Evolutionary conservation across 2,888 invertebrate genomes (phyloP), one percentile per base, ranked within the genome.

Genomic region (Conchocele bisecta): DNA sequence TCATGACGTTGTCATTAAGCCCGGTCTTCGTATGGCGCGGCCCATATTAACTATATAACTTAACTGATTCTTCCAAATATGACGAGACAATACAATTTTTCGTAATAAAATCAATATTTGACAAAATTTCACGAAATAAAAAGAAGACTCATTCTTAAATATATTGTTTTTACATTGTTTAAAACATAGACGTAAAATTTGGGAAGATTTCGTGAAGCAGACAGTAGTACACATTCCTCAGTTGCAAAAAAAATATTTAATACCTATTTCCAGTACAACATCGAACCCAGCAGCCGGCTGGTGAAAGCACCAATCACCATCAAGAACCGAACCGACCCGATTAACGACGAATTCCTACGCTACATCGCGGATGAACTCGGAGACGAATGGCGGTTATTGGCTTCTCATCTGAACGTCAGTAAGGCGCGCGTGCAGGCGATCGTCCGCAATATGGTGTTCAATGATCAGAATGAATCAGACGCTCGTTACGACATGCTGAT

Each of bases 401-500:
- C 87, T 1, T 69, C 77, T 35, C 79, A 80, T 31, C 81, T 90
- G 2, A 83, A 85, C 48, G 84, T 90, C 7, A 83, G 84, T 44
- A 81, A 82, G 37, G 78, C 86, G 26, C 70, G 89, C 13, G 68
- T 89, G 3, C 88, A 83, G 60, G 83, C 85, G 3, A 83, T 84
- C 20, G 39, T 83, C 9, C 64, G 84, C n/a, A 81, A 83, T 51
- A 67, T 65, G 59, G 72, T 79, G 39, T 60, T 76, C 17, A 73
- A 75, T 1, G 83, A 85, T 24, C 66, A 69, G 15, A 68, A 77
- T 1, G 86, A 84, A 13, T 70, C 73, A 11, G 82, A 86, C 13
- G 85, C 85, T 6, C 84, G 84, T 46, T 88, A 80, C 51, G 85
- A 88, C 15, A 89, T 89, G 89, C 67, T 89, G 59, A 79, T 89